Evolutionary conservation across 2,888 invertebrate species (phyloP).

Genomic region (Ectemnius continuus): DNA sequence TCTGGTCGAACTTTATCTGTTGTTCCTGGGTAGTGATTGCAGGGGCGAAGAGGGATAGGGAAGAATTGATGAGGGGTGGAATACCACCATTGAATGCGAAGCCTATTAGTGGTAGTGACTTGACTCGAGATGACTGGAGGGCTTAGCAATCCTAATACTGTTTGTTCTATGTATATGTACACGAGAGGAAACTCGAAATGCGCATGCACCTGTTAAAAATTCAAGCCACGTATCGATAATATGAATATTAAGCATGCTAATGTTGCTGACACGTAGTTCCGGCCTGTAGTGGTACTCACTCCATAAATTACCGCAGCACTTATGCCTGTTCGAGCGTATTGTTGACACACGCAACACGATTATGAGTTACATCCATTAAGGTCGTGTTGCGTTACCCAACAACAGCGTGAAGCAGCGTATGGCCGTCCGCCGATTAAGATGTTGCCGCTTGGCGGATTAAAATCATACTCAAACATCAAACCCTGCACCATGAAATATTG

Average conservation of each 20-base stretch:
- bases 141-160: not conserved
- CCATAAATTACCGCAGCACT: not conserved
- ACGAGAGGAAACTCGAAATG: not conserved
- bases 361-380: slow-evolving; percentile 10
- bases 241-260: not conserved
- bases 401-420: not conserved
- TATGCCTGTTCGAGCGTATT: not conserved
- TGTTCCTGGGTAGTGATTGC: slow-evolving; percentile 2
- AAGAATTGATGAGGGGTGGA: not conserved
- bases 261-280: too few species aligned
- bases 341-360: slow-evolving; percentile 4
- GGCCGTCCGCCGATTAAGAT: not conserved
- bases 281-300: too few species aligned
- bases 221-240: too few species aligned
- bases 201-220: not conserved
- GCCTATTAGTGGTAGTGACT: not conserved
- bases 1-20: not conserved
- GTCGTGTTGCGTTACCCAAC: not conserved
- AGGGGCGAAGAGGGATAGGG: too few species aligned
- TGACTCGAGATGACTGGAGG: not conserved
- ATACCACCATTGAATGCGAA: not conserved
- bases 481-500: too few species aligned
- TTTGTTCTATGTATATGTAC: not conserved
- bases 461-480: too few species aligned
- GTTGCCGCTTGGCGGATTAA: not conserved